Conservation (phyloP, 2,113 vertebrate genomes). For the Pedionomus torquatus region DNA sequence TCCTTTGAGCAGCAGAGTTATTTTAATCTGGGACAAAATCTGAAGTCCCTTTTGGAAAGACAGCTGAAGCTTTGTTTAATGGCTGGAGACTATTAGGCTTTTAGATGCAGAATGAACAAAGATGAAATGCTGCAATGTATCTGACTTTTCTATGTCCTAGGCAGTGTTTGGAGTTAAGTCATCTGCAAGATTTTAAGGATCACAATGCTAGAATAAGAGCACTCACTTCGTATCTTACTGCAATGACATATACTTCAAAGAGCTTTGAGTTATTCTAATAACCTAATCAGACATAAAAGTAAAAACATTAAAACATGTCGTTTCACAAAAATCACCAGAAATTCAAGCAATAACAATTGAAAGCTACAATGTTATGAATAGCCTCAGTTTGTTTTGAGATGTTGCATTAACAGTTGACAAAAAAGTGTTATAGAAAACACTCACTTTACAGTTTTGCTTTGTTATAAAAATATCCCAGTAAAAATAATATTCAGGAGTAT, state of each 20-base stretch:
- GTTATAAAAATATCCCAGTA: neutral
- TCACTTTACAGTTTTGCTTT: neutral
- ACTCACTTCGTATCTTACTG: neutral
- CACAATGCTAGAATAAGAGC: neutral
- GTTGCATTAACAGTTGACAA: neutral
- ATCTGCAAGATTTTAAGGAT: neutral
- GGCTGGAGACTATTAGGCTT: neutral
- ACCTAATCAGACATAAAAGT: neutral
- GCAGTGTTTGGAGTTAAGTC: neutral
- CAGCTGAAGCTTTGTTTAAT: neutral
- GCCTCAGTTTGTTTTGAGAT: neutral
- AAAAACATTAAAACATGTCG: neutral
- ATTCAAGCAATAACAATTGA: neutral
- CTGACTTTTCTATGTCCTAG: neutral
- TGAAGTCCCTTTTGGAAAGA: neutral
- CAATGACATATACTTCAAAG: neutral
- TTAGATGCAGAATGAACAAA: neutral
- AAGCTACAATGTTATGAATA: neutral
- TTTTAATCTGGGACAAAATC: neutral
- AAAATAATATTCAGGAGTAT: neutral
- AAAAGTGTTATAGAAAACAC: neutral
- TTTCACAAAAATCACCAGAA: neutral
- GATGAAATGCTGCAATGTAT: neutral
- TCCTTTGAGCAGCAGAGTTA: neutral
- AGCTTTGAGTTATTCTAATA: neutral